Evolutionary conservation across 2,797 vertebrate genomes (phyloP), one percentile per base, ranked within the genome.

Genomic region (Paedocypris micromegethes): DNA sequence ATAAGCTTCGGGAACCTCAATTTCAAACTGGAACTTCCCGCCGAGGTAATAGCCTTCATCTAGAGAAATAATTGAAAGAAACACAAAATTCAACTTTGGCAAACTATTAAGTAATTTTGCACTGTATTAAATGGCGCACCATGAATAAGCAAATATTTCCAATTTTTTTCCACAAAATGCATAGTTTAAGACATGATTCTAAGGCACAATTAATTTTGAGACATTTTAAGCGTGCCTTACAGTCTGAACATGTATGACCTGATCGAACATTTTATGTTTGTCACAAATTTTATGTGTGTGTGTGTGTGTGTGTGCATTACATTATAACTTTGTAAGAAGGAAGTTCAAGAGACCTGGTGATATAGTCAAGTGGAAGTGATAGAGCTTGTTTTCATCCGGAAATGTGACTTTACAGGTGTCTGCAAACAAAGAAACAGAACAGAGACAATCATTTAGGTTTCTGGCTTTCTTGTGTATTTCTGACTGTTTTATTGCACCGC

Each of bases 11-110:
- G 95, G 96, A 83, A 99, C 95, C 66, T 98, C 88, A 68, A 88
- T 89, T 85, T 93, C 91, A 86, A 94, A 94, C 82, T 90, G 91
- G 83, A 94, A 94, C 79, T 88, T 92, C 76, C 97, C 97, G 78
- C 92, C 93, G 88, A 96, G 95, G 88, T 99, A 98, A 88, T 99
- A 98, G 74, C 97, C 95, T 84, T 99, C 97, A 90, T 98, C 96
- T 98, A 88, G 59, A 74, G 50, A 56, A 42, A 66, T 41, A 3
- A 43, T 38, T 68, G 9, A 37, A 9, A 47, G 57, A 40, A 62
- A 37, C 6, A 52, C 8, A 63, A 58, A 41, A 60, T 65, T 70
- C 41, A 41, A 46, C 47, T 60, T 60, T 48, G 23, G 23, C 23
- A 23, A 23, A 1, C 23, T 23, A 23, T 23, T 23, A 23, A 23